These are phyloP conservation scores for Eulemur rufifrons DNA, from an alignment of 2,113 vertebrate genomes.

Conservation along the genomic window DNA sequence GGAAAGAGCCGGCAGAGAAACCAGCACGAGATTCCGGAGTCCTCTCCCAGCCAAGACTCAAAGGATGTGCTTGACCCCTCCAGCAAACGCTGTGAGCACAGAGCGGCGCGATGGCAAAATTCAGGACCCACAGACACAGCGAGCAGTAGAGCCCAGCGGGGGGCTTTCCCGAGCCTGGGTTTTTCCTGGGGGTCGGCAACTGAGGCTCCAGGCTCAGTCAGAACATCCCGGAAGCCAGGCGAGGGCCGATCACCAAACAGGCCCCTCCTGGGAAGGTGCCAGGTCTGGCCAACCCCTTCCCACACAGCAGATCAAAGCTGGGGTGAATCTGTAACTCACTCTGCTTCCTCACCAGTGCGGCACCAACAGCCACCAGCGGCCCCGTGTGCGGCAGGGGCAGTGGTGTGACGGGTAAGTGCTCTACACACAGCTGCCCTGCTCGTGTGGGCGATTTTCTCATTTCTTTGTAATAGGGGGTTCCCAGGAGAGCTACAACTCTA, in stretches of 20 bases:
- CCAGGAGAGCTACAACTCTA: not conserved
- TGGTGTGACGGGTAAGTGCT: not conserved
- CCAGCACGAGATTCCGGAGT: not conserved
- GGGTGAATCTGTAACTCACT: not conserved
- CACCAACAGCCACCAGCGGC: not conserved
- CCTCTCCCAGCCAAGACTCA: not conserved
- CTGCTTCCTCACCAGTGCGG: not conserved
- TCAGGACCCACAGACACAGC: no score
- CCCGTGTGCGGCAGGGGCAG: not conserved
- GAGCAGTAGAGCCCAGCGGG: rapidly evolving
- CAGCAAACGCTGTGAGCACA: not conserved
- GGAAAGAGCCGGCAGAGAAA: not conserved
- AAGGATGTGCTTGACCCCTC: not conserved
- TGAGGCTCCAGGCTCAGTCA: not conserved
- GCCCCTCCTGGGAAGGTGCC: not conserved
- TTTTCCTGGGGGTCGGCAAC: not conserved
- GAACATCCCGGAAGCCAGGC: no score
- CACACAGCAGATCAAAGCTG: not conserved
- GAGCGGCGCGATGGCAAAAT: no score
- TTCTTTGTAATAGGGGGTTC: not conserved
- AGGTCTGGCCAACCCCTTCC: not conserved
- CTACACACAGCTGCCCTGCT: not conserved
- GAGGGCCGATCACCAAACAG: not conserved
- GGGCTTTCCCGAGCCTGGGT: not conserved
- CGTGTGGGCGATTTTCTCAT: not conserved